Base-by-base conservation (phyloP, 2,888 invertebrate species). In the Neoscelio sp. region DNA sequence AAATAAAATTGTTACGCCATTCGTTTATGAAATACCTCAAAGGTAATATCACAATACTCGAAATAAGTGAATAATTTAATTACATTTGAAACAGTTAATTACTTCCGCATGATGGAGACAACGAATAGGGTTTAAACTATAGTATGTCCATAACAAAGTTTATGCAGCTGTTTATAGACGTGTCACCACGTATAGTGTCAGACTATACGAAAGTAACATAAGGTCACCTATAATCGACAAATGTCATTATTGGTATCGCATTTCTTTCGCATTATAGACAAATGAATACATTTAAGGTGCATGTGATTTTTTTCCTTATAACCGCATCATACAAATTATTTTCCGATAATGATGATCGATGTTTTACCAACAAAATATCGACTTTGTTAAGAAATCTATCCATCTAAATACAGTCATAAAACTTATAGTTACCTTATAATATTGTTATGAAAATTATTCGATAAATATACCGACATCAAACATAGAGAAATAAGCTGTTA, bases 21-120 rank as follows among this genome's bases (percentile, higher is more conserved):
- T 35, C 20, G 23, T 12, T 48, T 2, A 8, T 35, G 38, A 17
- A 46, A 17, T 26, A 33, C 13, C 18, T 68, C 33, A 58, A 40
- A 44, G 30, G 18, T 26, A 17, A 30, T 20, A 38, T 18, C 42
- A 30, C 48, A 20, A 17, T 58, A 56, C 33, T 70, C 28, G 35
- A 40, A 58, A 58, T 52, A 52, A 62, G 52, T 71, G 71, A 71
- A 44, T 50, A 71, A 71, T 71, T 71, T 52, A 44, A 30, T 52
- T 13, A 26, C 42, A 44, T 30, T 62, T 13, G 44, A 58, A 48
- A 28, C 38, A 58, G 12, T 38, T 10, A 38, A 58, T 48, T 33
- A 38, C 42, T 56, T 68, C 56, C 56, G 48, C 4, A 0, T 26
- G 38, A 46, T 28, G 18, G 13, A 46, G 52, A 48, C 54, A 46